A percentile compares a stretch with the other conserved stretches of the same genome.
These are phyloP conservation scores for Actenoides hombroni DNA, from an alignment of 2,113 vertebrate genomes.

Conservation along the genomic window DNA sequence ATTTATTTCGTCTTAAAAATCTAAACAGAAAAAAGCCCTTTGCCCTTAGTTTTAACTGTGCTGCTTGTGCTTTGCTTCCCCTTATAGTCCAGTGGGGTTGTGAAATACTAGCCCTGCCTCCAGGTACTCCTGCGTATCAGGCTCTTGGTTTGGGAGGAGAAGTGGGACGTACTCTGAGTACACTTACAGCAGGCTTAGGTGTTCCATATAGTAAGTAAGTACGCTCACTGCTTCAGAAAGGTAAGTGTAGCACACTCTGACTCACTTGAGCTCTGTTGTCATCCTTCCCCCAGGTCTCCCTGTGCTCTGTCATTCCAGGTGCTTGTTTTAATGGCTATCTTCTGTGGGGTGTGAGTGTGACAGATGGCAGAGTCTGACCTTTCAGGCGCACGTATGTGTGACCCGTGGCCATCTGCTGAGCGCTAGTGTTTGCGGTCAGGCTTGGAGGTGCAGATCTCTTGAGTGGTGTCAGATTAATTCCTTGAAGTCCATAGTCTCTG, in stretches of 20 bases:
- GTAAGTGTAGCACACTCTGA: fast-evolving
- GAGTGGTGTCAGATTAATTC: background rate
- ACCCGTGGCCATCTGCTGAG: background rate
- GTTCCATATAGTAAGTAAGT: background rate
- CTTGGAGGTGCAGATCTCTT: background rate
- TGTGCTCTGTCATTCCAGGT: background rate
- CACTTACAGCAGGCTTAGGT: background rate
- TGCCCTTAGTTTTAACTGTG: background rate
- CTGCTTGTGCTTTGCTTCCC: background rate
- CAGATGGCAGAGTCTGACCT: background rate
- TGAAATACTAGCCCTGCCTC: background rate
- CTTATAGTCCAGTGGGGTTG: background rate
- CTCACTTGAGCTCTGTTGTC: background rate
- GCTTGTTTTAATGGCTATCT: background rate
- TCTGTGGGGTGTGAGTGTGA: fast-evolving
- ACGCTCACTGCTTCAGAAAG: background rate
- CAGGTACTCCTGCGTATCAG: background rate
- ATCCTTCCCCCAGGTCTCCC: background rate
- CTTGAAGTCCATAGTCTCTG: background rate
- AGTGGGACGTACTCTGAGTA: background rate
- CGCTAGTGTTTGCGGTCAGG: fast-evolving
- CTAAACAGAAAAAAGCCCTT: background rate
- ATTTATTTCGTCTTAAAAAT: background rate
- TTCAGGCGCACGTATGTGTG: fast-evolving
- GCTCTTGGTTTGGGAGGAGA: background rate